Percentiles rank a stretch among this genome's conserved stretches.
Conservation (phyloP, 35 echinoderm and acorn worm species). For the Heliocidaris tuberculata region DNA sequence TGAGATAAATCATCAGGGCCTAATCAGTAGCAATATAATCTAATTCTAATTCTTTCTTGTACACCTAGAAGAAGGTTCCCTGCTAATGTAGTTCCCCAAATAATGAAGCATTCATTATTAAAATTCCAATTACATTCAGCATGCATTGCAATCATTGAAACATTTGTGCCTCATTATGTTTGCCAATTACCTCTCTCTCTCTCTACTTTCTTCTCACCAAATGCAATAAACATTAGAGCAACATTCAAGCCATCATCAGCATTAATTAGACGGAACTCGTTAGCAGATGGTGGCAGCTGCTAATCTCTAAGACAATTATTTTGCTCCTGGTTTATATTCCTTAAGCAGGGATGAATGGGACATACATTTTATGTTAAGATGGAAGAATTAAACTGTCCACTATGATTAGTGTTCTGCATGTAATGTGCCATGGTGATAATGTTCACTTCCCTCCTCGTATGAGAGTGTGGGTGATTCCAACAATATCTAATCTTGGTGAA, state of each 20-base stretch:
- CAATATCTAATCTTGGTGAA: background rate
- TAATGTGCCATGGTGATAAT: background rate
- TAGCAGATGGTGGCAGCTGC: slow-evolving; percentile 19
- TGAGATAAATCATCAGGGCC: background rate
- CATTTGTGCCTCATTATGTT: slow-evolving; percentile 34
- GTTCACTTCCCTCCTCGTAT: background rate
- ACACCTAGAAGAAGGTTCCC: background rate
- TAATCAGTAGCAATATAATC: background rate
- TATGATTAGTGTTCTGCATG: background rate
- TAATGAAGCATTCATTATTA: slow-evolving; percentile 18
- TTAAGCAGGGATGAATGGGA: background rate
- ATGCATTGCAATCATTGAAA: slow-evolving; percentile 32
- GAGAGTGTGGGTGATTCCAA: background rate
- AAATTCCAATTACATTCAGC: slow-evolving; percentile 27
- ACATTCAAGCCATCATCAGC: slow-evolving; percentile 32
- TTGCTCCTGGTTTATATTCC: slow-evolving; percentile 18
- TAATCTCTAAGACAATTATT: slow-evolving; percentile 35
- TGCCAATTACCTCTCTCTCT: slow-evolving; percentile 20
- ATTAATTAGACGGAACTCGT: slow-evolving; percentile 51
- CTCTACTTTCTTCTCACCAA: slow-evolving; percentile 33
- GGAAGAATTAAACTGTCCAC: slow-evolving; percentile 29
- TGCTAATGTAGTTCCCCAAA: slow-evolving; percentile 2
- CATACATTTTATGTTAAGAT: background rate
- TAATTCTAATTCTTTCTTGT: background rate
- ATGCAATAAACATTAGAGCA: slow-evolving; percentile 44